Evolutionary conservation across 2,888 invertebrate species (phyloP), one percentile per base, ranked within the genome.

Genomic region (Ariolimax columbianus): DNA sequence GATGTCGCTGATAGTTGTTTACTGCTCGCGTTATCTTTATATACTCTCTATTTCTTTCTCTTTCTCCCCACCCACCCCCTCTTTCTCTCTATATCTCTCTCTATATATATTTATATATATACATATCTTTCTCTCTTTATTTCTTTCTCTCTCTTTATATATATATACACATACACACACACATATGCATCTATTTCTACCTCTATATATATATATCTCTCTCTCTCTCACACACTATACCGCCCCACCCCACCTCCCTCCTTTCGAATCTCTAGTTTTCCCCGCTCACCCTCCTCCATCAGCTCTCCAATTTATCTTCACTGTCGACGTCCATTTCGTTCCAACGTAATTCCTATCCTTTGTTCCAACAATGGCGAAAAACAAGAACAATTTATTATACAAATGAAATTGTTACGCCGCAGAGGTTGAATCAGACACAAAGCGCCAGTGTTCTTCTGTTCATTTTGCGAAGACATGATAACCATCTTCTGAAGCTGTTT

Each of bases 351-450:
- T 79, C 47, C 19, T 0, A 30, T 23, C 66, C 51, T 51, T 75
- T 75, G 75, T 75, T 75, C 30, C 33, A 3, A 19, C 7, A 43
- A 17, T 11, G 79, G 55, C 33, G 36, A n/a, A 19, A 78, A 79
- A 79, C 40, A 79, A 63, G 40, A 79, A 23, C 19, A 79, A 66
- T 79, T 79, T 79, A 66, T 40, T 30, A 23, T 43, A 19, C 43
- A 68, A 79, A 79, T 79, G 68, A 79, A 79, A 68, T 68, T 40
- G 66, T 79, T 40, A 66, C 43, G 47, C 43, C 43, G 43, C 66
- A 30, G 43, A 0, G 14, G 43, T 33, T 43, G 43, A 66, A 40
- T 79, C 33, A 17, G 40, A n/a, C 14, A 66, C 66, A 66, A 33
- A 66, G 79, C 79, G 63, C 6, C 30, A 11, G 19, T 40, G 66